Evolutionary conservation across 2,113 vertebrate species (phyloP).

Genomic region (Pseudorhombus dupliciocellatus): DNA sequence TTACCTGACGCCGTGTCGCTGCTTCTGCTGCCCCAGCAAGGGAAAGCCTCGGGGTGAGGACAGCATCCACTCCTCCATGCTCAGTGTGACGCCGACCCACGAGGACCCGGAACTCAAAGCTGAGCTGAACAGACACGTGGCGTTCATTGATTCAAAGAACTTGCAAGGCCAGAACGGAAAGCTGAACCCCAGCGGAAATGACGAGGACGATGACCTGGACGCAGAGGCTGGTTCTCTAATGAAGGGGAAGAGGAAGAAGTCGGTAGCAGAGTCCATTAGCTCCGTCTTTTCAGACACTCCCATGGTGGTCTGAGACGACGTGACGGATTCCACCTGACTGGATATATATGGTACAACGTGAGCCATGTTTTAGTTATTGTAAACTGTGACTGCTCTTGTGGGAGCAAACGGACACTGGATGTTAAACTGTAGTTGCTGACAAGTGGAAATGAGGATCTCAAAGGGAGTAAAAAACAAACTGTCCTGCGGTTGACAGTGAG

Average conservation of each 20-base stretch:
- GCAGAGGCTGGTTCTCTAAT: constrained; percentile 74
- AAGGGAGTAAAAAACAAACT: constrained; percentile 56
- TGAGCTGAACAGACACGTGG: constrained; percentile 82
- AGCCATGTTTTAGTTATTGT: constrained; percentile 47
- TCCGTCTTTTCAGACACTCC: constrained; percentile 98
- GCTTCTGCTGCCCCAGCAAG: constrained; percentile 89
- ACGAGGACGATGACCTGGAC: constrained; percentile 67
- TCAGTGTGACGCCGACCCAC: constrained; percentile 92
- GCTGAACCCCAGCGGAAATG: constrained; percentile 84
- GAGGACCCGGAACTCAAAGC: constrained; percentile 80
- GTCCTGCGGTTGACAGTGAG: constrained; percentile 45
- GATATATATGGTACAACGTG: constrained; percentile 41
- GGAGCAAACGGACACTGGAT: constrained; percentile 8
- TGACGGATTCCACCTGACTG: constrained; percentile 24
- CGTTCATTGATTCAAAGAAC: constrained; percentile 85
- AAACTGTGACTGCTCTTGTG: constrained; percentile 58
- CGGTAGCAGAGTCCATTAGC: constrained; percentile 94
- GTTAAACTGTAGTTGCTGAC: constrained; percentile 30
- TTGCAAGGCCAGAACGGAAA: constrained; percentile 91
- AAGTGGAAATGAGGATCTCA: constrained; percentile 42
- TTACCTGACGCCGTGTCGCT: constrained; percentile 95
- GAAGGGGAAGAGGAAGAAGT: constrained; percentile 90
- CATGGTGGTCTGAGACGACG: constrained; percentile 89
- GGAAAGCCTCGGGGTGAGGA: constrained; percentile 85
- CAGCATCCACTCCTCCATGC: constrained; percentile 95